Base-by-base conservation (phyloP, 2,113 vertebrate genomes). In the Scalopus aquaticus region DNA sequence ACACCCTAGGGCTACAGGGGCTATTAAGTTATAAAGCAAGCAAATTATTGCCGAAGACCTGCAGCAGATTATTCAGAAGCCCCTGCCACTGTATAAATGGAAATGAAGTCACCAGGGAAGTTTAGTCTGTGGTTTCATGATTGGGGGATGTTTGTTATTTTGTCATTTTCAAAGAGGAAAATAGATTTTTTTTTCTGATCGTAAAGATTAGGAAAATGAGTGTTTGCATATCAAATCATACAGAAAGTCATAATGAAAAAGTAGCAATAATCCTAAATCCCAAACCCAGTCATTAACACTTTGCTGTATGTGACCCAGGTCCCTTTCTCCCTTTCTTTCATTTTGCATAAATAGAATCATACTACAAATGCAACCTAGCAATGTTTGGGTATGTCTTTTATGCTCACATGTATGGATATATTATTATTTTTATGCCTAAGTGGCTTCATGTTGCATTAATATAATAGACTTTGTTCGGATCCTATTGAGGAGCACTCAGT, bases 1-100 rank as follows among this genome's bases (percentile, higher is more conserved):
- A 79, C 96, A 94, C 88, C 97, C 96, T 93, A 95, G 93, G 96
- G 98, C 95, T 97, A 93, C 87, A 97, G 95, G 87, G 90, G 90
- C 97, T 98, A 96, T 97, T 97, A 97, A 96, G 88, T 97, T 96
- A 98, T 88, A 97, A 98, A 98, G 97, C 91, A 98, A 98, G 96
- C 93, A 97, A 97, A 98, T 98, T 96, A 97, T 97, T 96, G 93
- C 90, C 96, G 94, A 97, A 97, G 72, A 91, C 96, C 96, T 96
- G 72, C 32, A 74, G 93, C 95, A 96, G 95, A 95, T 96, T 96
- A 94, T 96, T 97, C 93, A 95, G 82, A 96, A 98, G 24, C 64
- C 90, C 95, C 93, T 97, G 79, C 88, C 87, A 96, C 91, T 98
- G 81, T 95, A 94, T 91, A 94, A 97, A 94, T 82, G 74, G 62